Base-by-base conservation (phyloP, 2,113 vertebrate genomes). In the Pteropus alecto region DNA sequence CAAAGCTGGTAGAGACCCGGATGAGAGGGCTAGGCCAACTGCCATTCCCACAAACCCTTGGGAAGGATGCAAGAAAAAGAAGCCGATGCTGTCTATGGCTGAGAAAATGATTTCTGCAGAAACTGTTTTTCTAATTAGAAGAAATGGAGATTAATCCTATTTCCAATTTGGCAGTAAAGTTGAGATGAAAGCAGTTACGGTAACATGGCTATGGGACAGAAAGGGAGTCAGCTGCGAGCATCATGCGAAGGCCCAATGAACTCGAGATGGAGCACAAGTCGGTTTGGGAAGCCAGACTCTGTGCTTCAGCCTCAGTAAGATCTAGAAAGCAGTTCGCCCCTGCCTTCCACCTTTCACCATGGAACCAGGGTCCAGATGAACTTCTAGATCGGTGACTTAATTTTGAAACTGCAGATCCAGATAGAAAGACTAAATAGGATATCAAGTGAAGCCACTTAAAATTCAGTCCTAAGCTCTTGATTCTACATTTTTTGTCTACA, bases 241-340 rank as follows among this genome's bases (percentile, higher is more conserved):
- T 70, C 65, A 6, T 2, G 5, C 15, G 65, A 15, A 0, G 1
- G 11, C 6, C 4, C 43, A 7, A n/a, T 3, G 67, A 71, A 2
- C 63, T 22, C 6, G 33, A 61, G 13, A 58, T 22, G 46, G 22
- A 86, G 61, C 73, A 18, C 43, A 35, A 28, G 48, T 26, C 61
- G 79, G 26, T 51, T 63, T 21, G 9, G 7, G 71, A 61, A n/a
- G 35, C 60, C 48, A 77, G 76, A 70, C 41, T 51, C 41, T 33
- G 26, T 6, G 9, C 41, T 54, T 51, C 24, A 28, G 28, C 6
- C 22, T 76, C 15, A 13, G 46, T 4, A 19, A n/a, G 28, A 24
- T 56, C 33, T 60, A 30, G 38, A 70, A 35, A 79, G 73, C 38
- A 46, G 22, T 24, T 22, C n/a, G 7, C 22, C 41, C 51, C 3